These are phyloP conservation scores for Tauraco erythrolophus DNA, from an alignment of 2,113 vertebrate species.

Conservation along the genomic window DNA sequence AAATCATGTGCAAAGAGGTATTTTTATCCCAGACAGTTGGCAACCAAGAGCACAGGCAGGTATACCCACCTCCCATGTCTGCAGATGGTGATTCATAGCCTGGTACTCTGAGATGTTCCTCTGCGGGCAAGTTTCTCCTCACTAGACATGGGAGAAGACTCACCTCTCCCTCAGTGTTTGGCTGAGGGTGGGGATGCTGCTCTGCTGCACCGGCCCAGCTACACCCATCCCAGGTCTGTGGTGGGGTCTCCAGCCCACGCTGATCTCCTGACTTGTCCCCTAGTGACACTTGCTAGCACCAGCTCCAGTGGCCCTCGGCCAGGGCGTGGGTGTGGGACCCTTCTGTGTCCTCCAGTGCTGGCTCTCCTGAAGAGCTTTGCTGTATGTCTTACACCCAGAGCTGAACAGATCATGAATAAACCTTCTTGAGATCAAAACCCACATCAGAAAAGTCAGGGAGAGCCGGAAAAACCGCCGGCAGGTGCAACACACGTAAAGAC, in stretches of 20 bases:
- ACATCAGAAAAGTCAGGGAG: neutral
- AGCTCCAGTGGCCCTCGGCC: neutral
- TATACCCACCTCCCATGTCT: neutral
- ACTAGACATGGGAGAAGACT: neutral
- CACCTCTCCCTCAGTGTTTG: neutral
- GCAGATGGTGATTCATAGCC: neutral
- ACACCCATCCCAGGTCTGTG: neutral
- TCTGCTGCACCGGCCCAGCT: neutral
- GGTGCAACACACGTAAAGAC: neutral
- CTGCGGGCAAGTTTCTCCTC: neutral
- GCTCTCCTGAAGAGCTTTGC: neutral
- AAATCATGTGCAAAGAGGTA: accelerated
- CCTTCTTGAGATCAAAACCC: neutral
- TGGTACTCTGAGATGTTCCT: neutral
- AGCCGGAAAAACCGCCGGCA: neutral
- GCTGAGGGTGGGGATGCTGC: neutral
- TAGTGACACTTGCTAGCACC: neutral
- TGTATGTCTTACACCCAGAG: neutral
- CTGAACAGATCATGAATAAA: neutral
- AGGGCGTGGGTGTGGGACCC: neutral
- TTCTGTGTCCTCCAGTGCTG: neutral
- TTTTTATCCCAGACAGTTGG: neutral
- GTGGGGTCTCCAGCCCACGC: neutral
- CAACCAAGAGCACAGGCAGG: accelerated
- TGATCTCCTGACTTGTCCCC: neutral